Evolutionary conservation across 2,797 vertebrate species (phyloP).

Genomic region (Jordanella pulchra): DNA sequence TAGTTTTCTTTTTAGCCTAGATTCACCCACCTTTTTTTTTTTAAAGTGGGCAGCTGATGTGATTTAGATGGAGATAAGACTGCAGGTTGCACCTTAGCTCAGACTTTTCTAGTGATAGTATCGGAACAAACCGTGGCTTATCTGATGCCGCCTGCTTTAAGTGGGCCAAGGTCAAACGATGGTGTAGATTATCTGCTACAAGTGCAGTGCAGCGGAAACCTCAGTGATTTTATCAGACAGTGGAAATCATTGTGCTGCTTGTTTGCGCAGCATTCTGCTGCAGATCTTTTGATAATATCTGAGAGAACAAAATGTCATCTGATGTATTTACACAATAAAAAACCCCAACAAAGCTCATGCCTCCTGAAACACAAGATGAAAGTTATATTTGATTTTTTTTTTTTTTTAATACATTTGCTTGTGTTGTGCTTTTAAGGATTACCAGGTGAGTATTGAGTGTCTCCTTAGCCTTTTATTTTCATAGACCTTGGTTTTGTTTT

Average conservation of each 20-base stretch:
- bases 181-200: neutral
- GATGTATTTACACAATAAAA: no score
- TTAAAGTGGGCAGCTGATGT: neutral
- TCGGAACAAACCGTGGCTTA: neutral
- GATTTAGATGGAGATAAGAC: neutral
- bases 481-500: no score
- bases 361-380: neutral
- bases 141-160: neutral
- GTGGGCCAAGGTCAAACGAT: constrained; percentile 2
- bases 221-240: constrained; percentile 15
- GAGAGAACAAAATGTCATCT: neutral
- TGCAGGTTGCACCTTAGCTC: neutral
- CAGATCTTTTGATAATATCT: neutral
- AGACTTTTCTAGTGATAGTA: constrained; percentile 4
- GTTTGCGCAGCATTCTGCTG: neutral
- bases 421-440: no score
- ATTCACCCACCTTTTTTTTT: constrained; percentile 1
- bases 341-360: no score
- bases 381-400: no score
- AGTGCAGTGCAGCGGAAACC: neutral
- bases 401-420: no score
- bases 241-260: neutral
- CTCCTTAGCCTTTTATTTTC: no score
- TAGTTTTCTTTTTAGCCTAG: neutral
- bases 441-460: no score